A percentile compares a stretch with the other conserved stretches of the same genome.
Conservation (phyloP, 2,888 invertebrate species). For the Cheilosia scutellata region DNA sequence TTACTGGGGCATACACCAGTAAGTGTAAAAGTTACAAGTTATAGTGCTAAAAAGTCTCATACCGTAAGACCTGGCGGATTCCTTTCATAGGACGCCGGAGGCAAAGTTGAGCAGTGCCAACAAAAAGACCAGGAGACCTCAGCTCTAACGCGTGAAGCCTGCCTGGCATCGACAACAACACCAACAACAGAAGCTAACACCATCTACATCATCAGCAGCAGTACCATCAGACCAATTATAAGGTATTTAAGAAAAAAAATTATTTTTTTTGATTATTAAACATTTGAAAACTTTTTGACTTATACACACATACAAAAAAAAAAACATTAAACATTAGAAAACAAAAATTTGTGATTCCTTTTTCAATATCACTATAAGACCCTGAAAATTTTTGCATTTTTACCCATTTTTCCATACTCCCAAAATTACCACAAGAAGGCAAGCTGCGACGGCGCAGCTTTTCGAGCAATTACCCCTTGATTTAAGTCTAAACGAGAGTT, state of each 20-base stretch:
- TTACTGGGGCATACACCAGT: background rate
- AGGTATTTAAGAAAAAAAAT: no score
- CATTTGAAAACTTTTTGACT: no score
- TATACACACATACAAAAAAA: no score
- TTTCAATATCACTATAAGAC: background rate
- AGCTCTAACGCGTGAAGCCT: no score
- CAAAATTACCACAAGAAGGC: slow-evolving; percentile 1
- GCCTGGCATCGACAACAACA: no score
- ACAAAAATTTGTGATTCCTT: background rate
- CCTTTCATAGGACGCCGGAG: background rate
- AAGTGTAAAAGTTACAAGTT: background rate
- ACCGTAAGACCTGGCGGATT: slow-evolving; percentile 4
- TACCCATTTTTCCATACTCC: background rate
- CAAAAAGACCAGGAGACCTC: background rate
- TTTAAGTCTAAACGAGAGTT: background rate
- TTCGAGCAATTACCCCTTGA: background rate
- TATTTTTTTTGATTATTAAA: no score
- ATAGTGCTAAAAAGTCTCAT: background rate
- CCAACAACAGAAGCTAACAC: no score
- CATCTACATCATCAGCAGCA: no score
- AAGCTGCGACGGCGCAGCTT: slow-evolving; percentile 13
- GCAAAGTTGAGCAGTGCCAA: slow-evolving; percentile 5
- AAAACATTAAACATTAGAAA: no score
- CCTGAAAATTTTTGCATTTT: background rate
- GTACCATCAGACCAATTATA: no score